Evolutionary conservation across 1,140 invertebrate species (phyloP).

Genomic region (Dendrolimus kikuchii): DNA sequence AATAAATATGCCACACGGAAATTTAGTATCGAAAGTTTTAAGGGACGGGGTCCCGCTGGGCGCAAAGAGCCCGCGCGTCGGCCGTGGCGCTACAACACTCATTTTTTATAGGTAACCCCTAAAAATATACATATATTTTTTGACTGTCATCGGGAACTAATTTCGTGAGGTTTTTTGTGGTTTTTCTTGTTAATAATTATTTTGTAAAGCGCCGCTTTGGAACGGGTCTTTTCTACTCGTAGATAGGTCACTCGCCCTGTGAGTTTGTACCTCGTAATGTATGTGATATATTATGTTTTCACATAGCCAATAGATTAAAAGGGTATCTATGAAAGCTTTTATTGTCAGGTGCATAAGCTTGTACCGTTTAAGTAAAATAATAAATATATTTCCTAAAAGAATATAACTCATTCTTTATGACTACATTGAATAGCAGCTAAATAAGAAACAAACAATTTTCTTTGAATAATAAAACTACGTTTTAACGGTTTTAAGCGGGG

Average conservation of each 20-base stretch:
- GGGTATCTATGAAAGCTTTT: no score
- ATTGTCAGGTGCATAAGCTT: no score
- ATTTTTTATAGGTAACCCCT: conserved; percentile 32
- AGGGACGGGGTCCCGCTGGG: conserved; percentile 37
- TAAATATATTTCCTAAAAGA: no score
- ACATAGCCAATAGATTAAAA: background rate
- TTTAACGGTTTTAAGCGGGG: no score
- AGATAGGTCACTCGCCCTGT: background rate
- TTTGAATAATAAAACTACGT: no score
- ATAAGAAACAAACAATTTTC: no score
- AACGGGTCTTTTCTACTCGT: conserved; percentile 1
- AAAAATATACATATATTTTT: conserved; percentile 54
- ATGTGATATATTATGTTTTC: background rate
- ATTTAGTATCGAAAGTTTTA: conserved; percentile 51
- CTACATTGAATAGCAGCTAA: no score
- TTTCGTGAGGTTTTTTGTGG: conserved; percentile 56
- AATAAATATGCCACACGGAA: conserved; percentile 64
- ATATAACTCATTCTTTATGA: no score
- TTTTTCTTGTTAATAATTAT: conserved; percentile 54
- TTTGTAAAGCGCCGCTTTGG: conserved; percentile 34
- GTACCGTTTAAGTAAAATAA: no score
- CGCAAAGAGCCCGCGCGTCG: conserved; percentile 48
- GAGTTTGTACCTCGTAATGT: background rate
- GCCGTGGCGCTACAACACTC: conserved; percentile 43
- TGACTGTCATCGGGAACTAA: conserved; percentile 69